Base-by-base conservation (phyloP, 2,113 vertebrate genomes). In the Astur gentilis region DNA sequence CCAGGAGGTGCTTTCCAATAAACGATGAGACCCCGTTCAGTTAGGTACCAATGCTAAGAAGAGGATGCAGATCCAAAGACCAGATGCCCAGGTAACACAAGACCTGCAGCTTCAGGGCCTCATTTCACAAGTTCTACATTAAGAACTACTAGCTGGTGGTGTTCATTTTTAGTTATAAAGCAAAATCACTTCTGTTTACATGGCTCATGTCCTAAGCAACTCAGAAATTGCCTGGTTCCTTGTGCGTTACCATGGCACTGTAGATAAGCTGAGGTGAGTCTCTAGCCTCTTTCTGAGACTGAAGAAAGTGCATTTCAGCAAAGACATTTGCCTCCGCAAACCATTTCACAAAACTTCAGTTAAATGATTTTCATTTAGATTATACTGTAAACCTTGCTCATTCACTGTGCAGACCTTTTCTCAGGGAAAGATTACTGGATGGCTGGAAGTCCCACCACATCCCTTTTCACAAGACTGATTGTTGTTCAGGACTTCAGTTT, bases 241-340 rank as follows among this genome's bases (percentile, higher is more conserved):
- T 38, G 9, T 13, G 80, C 25, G 80, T 96, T 97, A 84, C 96
- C 96, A 97, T 95, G 96, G 95, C 57, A 82, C 32, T 96, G 89
- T 29, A 67, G 86, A 93, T 75, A 40, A 79, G 80, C 80, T 65
- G 93, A 91, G 95, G 91, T 92, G 93, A 95, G 58, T 20, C 52
- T 52, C 44, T 42, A 42, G 40, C 40, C 40, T 42, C 40, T 42
- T 42, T 42, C 40, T 42, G 40, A 42, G 40, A 42, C 40, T 42
- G 65, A 47, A 93, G 62, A 87, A 95, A 95, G 78, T 69, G 81
- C 84, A 82, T 87, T 79, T 91, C 83, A 64, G 83, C 80, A 84
- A 66, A 95, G 57, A 60, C 4, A 3, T 78, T 36, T 89, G 73
- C 50, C 76, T 95, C 72, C 1, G 0, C 50, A 84, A 81, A 32